These are phyloP conservation scores for Pissodes strobi DNA, from an alignment of 1,140 invertebrate genomes.

Conservation along the genomic window DNA sequence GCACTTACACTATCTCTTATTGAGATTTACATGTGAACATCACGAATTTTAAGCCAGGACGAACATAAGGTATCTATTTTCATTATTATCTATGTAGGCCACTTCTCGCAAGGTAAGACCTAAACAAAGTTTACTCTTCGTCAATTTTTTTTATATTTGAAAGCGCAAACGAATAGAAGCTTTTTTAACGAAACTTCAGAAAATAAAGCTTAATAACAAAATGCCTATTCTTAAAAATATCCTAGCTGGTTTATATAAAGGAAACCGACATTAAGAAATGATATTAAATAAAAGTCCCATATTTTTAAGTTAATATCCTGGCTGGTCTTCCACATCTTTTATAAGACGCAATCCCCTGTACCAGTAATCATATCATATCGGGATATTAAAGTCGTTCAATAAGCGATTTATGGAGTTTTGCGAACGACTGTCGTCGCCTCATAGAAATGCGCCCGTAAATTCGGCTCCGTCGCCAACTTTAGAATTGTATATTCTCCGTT, in stretches of 20 bases:
- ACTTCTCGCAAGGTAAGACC: no score
- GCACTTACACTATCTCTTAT: no score
- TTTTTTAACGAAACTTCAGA: no score
- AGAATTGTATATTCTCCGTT: slow-evolving; percentile 47
- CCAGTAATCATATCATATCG: slow-evolving; percentile 45
- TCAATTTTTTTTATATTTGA: no score
- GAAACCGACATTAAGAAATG: slow-evolving; percentile 1
- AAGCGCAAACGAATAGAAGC: no score
- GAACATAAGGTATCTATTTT: no score
- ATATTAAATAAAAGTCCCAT: slow-evolving; percentile 33
- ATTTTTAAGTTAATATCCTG: slow-evolving; percentile 34
- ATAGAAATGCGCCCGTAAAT: slow-evolving; percentile 45
- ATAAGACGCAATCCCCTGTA: slow-evolving; percentile 25
- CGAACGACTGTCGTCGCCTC: slow-evolving; percentile 40
- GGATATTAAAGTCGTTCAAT: slow-evolving; percentile 50
- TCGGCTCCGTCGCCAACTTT: slow-evolving; percentile 34
- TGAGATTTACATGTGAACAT: no score
- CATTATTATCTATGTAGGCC: no score
- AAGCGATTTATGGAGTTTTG: slow-evolving; percentile 46
- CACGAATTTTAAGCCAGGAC: no score
- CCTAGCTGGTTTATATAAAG: background rate
- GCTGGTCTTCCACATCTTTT: slow-evolving; percentile 12
- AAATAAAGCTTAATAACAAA: no score
- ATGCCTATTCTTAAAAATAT: background rate
- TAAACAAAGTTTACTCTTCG: no score